Base-by-base conservation (phyloP, 2,888 invertebrate species). In the Xanthostigma xanthostigma region DNA sequence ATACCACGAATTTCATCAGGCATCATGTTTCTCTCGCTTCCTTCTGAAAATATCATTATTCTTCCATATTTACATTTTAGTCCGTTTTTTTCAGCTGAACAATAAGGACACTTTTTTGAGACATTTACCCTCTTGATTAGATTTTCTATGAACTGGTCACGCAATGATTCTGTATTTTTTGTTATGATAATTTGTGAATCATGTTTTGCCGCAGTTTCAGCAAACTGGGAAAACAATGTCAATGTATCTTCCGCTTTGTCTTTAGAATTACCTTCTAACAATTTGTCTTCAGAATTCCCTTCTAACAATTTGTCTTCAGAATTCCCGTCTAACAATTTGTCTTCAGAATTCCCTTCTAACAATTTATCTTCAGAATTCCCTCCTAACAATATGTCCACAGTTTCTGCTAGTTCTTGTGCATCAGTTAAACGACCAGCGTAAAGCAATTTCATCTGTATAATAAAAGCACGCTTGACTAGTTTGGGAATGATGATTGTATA, bases 401-500 rank as follows among this genome's bases (percentile, higher is more conserved):
- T 54, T 36, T 48, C 49, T 44, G 58, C 59, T 33, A 85, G 66
- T 50, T 83, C 82, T 49, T 83, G 73, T 0, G 90, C 80, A 55
- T 84, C 80, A 27, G 78, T 78, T 0, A 86, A 69, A 59, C 79
- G 76, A 0, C 92, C 91, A 2, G 76, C 74, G 57, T 88, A 78
- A 4, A 93, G 65, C 5, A 92, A 70, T 50, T 74, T 69, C 45
- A 87, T 64, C 58, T 90, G 86, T 12, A 84, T 70, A 48, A 75
- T 68, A 0, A 90, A 68, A 35, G 86, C 60, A 11, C 68, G 59
- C 53, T 78, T 79, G 45, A 69, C 35, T 9, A 11, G 34, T 34
- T 17, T 41, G 61, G 77, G 70, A 58, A 81, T 72, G 67, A 86
- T 84, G 9, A 89, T 65, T 56, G 69, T 74, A 54, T 70, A 77